phyloP scores from a whole-genome alignment of 2,888 invertebrate species.

The Celastrina argiolus region DNA sequence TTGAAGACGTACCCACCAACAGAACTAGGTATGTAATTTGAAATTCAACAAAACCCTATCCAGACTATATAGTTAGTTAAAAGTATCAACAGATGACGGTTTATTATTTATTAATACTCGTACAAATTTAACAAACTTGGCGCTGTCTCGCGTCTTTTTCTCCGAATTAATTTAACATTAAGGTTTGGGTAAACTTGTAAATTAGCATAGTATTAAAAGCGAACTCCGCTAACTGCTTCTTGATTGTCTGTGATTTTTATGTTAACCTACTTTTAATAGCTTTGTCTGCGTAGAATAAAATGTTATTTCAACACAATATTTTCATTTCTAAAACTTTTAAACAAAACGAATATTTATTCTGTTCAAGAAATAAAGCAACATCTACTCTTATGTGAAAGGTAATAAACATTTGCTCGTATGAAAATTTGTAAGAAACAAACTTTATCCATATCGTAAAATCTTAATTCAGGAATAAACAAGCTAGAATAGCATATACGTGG shows the following conservation, averaged over 20 bases:
- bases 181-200: not conserved
- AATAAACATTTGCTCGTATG: not conserved
- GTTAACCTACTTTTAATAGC: slow-evolving; percentile 4
- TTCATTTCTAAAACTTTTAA: not conserved
- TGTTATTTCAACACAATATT: not conserved
- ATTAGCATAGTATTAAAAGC: not conserved
- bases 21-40: no score
- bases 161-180: slow-evolving; percentile 8
- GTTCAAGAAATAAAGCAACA: no score
- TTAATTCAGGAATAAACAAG: slow-evolving; percentile 15
- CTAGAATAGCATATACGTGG: slow-evolving; percentile 18
- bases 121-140: slow-evolving; percentile 7
- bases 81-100: slow-evolving; percentile 19
- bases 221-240: not conserved
- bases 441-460: not conserved
- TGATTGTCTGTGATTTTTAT: slow-evolving; percentile 1
- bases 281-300: not conserved
- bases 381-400: no score
- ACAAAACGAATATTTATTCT: no score
- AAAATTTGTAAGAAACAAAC: not conserved
- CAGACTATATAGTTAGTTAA: not conserved
- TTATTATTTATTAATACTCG: slow-evolving; percentile 20
- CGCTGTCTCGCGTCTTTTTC: slow-evolving; percentile 4
- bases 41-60: no score
- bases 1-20: no score